Evolutionary conservation across 1,140 invertebrate genomes (phyloP).

Genomic region (Drosophila pseudoobscura): DNA sequence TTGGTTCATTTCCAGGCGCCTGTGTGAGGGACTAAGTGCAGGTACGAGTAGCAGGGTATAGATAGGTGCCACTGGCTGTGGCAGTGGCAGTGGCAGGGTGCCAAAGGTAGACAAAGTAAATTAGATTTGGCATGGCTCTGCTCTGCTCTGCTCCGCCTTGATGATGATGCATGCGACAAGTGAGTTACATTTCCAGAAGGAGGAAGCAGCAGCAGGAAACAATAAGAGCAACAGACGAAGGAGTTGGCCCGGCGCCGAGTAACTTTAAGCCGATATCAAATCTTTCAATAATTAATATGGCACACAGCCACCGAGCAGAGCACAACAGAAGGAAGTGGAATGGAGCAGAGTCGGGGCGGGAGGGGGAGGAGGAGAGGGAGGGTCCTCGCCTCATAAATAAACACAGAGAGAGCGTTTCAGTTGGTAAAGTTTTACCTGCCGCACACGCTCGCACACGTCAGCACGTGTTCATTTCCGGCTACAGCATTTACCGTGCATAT

Average conservation of each 20-base stretch:
- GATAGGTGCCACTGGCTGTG: background rate
- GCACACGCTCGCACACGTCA: constrained; percentile 41
- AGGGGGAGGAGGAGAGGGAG: too few species aligned
- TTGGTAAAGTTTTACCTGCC: constrained; percentile 63
- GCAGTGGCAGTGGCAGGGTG: background rate
- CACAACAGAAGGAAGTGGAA: constrained; percentile 2
- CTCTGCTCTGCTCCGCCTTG: constrained; percentile 4
- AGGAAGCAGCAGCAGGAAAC: constrained; percentile 26
- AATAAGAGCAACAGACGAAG: constrained; percentile 42
- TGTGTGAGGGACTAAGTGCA: constrained; percentile 45
- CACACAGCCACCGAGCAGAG: constrained; percentile 26
- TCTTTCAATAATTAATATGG: constrained; percentile 79
- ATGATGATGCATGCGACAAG: constrained; percentile 77
- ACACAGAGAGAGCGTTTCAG: constrained; percentile 46
- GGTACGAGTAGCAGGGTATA: constrained; percentile 8
- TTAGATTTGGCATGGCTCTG: constrained; percentile 60
- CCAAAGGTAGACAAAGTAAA: constrained; percentile 40
- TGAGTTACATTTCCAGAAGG: constrained; percentile 55
- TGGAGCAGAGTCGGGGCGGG: background rate
- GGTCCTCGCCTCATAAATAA: constrained; percentile 58
- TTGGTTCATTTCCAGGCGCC: constrained; percentile 72
- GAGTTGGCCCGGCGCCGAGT: constrained; percentile 5
- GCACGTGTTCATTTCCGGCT: constrained; percentile 79
- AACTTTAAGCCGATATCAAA: constrained; percentile 79
- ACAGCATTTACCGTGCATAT: constrained; percentile 77